These are phyloP conservation scores for Didymodactylos carnosus DNA, from an alignment of 2,888 invertebrate genomes.

Conservation along the genomic window DNA sequence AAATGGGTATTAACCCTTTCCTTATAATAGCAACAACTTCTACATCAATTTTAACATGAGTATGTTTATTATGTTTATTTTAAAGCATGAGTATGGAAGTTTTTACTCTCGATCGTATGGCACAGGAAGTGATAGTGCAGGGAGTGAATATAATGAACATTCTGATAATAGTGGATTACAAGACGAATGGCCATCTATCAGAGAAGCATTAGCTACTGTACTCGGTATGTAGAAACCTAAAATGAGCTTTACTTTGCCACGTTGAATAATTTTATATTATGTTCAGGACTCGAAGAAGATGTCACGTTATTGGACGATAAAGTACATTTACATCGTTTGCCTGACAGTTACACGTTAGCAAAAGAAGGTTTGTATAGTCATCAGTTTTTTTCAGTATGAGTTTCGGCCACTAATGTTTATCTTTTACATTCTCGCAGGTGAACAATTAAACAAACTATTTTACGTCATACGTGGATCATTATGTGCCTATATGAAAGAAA, in stretches of 20 bases:
- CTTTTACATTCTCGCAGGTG: too few species aligned
- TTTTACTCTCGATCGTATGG: background rate
- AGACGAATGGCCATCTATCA: background rate
- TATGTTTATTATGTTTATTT: too few species aligned
- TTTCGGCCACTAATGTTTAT: too few species aligned
- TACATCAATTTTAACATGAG: too few species aligned
- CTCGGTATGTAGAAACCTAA: too few species aligned
- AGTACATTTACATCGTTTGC: background rate
- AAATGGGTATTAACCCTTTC: background rate
- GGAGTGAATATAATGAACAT: slow-evolving; percentile 11
- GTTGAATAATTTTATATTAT: background rate
- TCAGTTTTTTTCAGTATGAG: too few species aligned
- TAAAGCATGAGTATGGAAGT: background rate
- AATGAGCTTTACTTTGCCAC: too few species aligned
- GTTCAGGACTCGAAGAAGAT: background rate
- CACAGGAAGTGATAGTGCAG: background rate
- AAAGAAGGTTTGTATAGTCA: too few species aligned
- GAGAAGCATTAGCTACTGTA: background rate
- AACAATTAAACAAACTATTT: background rate
- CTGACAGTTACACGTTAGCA: background rate
- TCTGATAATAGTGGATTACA: background rate
- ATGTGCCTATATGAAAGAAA: background rate
- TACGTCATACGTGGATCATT: background rate
- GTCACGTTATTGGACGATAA: background rate
- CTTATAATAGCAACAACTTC: too few species aligned